A percentile compares a stretch with the other conserved stretches of the same genome.
phyloP scores from a whole-genome alignment of 2,113 vertebrate species.

The Pitta sordida region DNA sequence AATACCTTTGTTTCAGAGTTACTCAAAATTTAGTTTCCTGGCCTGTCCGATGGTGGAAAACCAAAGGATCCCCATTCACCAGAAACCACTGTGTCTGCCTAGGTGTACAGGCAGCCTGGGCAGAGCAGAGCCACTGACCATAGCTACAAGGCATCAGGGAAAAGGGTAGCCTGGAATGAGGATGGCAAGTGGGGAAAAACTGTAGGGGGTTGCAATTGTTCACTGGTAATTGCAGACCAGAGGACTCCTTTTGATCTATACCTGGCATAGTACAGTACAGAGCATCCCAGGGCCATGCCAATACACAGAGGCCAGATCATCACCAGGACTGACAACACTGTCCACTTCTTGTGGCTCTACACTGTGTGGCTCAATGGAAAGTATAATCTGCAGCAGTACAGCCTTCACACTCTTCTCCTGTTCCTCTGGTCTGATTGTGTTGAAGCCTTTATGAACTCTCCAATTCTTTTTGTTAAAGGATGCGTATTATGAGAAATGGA shows the following conservation, averaged over 20 bases:
- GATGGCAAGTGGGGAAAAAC: not conserved
- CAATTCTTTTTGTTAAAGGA: not conserved
- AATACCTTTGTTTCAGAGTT: not conserved
- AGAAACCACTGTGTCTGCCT: not conserved
- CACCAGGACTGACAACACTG: not conserved
- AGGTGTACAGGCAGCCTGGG: fast-evolving
- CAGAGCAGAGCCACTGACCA: not conserved
- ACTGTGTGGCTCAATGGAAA: not conserved
- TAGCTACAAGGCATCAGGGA: not conserved
- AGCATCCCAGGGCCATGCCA: not conserved
- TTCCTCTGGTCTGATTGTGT: not conserved
- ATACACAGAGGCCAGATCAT: not conserved
- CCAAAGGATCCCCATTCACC: not conserved
- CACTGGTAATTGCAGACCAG: not conserved
- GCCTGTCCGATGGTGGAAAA: not conserved
- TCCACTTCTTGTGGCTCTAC: not conserved
- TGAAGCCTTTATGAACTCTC: not conserved
- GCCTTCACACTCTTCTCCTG: not conserved
- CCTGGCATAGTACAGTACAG: not conserved
- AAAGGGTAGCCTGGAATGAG: not conserved
- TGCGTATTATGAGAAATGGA: not conserved
- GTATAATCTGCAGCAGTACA: not conserved
- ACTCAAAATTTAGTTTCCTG: not conserved
- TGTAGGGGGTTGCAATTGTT: not conserved
- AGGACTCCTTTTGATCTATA: not conserved